A percentile compares a stretch with the other conserved stretches of the same genome.
Evolutionary conservation across 2,797 vertebrate genomes (phyloP).

Genomic region (Sebastes itinus): DNA sequence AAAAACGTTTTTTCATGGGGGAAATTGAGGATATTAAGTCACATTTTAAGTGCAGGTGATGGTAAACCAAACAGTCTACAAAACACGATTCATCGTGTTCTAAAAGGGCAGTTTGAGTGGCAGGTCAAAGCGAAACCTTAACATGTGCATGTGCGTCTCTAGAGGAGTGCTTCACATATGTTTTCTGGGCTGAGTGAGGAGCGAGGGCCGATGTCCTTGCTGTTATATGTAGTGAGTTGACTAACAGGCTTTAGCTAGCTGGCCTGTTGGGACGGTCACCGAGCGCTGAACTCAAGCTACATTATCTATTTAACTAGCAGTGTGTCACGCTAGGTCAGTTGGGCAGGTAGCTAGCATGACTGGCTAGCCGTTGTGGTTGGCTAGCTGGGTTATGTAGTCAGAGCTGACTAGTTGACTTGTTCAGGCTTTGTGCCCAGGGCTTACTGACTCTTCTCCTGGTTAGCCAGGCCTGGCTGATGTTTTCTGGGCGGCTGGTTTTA

Average conservation of each 20-base stretch:
- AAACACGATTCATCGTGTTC: conserved; percentile 24
- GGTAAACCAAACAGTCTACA: conserved; percentile 27
- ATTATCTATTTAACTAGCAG: conserved; percentile 36
- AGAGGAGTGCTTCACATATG: conserved; percentile 27
- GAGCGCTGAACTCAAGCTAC: conserved; percentile 52
- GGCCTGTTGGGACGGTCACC: conserved; percentile 11
- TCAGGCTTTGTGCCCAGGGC: conserved; percentile 42
- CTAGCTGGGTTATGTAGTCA: conserved; percentile 41
- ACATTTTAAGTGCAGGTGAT: conserved; percentile 2
- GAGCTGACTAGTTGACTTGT: conserved; percentile 55
- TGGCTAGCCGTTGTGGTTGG: conserved; percentile 12
- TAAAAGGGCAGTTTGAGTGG: conserved; percentile 49
- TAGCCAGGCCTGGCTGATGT: conserved; percentile 42
- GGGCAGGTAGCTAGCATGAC: conserved; percentile 42
- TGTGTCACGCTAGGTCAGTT: conserved; percentile 40
- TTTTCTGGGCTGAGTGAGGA: conserved; percentile 9
- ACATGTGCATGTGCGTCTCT: background rate
- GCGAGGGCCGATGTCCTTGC: background rate
- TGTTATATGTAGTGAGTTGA: conserved; percentile 14
- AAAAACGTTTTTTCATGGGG: background rate
- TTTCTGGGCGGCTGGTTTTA: conserved; percentile 35
- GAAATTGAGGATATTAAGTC: background rate
- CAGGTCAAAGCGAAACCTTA: conserved; percentile 45
- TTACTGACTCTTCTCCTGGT: conserved; percentile 26
- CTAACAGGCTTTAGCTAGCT: conserved; percentile 21